These are phyloP conservation scores for Gila robusta DNA, from an alignment of 2,797 vertebrate species.

Conservation along the genomic window DNA sequence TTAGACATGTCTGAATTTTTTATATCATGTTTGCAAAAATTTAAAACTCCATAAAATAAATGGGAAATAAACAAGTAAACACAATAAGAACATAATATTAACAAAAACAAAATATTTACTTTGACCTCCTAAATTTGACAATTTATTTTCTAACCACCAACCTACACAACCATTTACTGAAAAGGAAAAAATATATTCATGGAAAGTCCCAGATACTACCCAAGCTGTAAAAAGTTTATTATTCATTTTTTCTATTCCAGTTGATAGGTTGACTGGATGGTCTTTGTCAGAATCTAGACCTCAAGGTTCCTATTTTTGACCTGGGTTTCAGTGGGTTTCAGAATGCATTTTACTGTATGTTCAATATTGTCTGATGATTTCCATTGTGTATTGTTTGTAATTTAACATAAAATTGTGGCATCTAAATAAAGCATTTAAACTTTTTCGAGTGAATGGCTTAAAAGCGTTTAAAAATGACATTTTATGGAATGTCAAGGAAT, in stretches of 20 bases:
- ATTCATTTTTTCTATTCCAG: not conserved
- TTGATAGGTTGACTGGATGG: not conserved
- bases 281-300: not conserved
- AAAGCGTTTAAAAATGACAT: constrained; percentile 10
- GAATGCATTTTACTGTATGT: not conserved
- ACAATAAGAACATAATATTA: not conserved
- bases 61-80: not conserved
- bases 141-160: not conserved
- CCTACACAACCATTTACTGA: not conserved
- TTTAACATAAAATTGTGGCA: not conserved
- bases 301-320: not conserved
- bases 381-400: not conserved
- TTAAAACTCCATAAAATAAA: not conserved
- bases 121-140: not conserved
- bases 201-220: constrained; percentile 18
- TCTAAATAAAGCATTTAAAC: not conserved
- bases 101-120: not conserved
- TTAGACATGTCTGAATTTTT: not conserved
- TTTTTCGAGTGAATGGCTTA: not conserved
- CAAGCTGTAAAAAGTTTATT: not conserved
- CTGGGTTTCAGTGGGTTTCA: not conserved
- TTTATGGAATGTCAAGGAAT: not conserved
- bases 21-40: not conserved
- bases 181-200: not conserved
- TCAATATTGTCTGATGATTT: not conserved